phyloP scores from a whole-genome alignment of 2,797 vertebrate genomes.

The Numenius phaeopus region DNA sequence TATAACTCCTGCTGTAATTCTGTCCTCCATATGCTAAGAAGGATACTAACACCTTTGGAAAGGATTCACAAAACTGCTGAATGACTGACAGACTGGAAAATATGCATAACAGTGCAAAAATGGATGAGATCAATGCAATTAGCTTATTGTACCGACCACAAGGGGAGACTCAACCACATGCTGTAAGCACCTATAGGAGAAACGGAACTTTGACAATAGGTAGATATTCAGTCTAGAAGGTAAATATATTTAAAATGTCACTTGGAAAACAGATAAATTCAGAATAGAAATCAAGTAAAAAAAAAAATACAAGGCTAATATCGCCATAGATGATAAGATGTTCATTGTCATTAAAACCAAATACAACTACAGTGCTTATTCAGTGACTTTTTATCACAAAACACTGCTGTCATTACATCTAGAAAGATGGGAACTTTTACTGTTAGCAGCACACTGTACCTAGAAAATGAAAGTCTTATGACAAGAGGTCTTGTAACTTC shows the following conservation, averaged over 20 bases:
- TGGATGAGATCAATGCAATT: not conserved
- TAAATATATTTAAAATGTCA: not conserved
- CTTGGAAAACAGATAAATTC: not conserved
- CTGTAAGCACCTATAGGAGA: not conserved
- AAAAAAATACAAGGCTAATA: not conserved
- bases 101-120: not conserved
- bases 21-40: not conserved
- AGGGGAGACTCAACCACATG: fast-evolving
- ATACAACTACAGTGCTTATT: not conserved
- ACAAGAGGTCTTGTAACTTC: not conserved
- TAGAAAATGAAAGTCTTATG: not conserved
- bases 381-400: not conserved
- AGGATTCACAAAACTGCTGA: not conserved
- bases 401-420: not conserved
- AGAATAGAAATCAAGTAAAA: not conserved
- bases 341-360: not conserved
- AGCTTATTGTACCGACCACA: not conserved
- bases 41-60: not conserved
- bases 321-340: not conserved
- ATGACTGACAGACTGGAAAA: not conserved
- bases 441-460: not conserved
- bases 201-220: not conserved
- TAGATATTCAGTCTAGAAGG: not conserved
- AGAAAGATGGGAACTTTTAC: not conserved
- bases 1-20: not conserved